phyloP scores from a whole-genome alignment of 2,797 vertebrate genomes.

The Tangara arthus region DNA sequence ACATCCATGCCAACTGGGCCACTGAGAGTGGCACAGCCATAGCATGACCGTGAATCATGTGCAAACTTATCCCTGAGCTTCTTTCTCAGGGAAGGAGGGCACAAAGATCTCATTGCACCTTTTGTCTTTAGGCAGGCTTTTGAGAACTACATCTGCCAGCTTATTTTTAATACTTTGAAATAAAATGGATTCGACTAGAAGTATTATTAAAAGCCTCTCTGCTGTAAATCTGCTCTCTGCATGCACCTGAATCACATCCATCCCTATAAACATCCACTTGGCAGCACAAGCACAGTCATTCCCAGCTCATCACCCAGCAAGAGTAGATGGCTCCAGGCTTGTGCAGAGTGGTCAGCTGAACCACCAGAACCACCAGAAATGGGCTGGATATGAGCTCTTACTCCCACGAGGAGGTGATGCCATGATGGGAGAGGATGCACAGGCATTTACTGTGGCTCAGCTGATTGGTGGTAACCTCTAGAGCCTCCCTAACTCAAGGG shows the following conservation, averaged over 20 bases:
- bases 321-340: neutral
- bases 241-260: neutral
- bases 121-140: neutral
- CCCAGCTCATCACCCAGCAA: neutral
- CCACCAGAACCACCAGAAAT: neutral
- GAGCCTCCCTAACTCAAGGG: neutral
- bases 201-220: neutral
- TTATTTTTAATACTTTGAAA: neutral
- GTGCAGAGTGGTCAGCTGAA: neutral
- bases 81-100: neutral
- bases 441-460: neutral
- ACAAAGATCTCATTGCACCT: neutral
- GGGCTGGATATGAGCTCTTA: neutral
- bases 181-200: neutral
- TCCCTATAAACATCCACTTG: neutral
- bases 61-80: neutral
- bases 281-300: neutral
- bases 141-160: neutral
- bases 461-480: rapidly evolving
- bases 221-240: neutral
- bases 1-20: neutral
- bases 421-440: neutral
- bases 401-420: rapidly evolving
- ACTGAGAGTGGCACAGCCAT: neutral
- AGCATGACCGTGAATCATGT: neutral